These are phyloP conservation scores for Styela plicata DNA, from an alignment of 23 tunicate genomes.

Conservation along the genomic window DNA sequence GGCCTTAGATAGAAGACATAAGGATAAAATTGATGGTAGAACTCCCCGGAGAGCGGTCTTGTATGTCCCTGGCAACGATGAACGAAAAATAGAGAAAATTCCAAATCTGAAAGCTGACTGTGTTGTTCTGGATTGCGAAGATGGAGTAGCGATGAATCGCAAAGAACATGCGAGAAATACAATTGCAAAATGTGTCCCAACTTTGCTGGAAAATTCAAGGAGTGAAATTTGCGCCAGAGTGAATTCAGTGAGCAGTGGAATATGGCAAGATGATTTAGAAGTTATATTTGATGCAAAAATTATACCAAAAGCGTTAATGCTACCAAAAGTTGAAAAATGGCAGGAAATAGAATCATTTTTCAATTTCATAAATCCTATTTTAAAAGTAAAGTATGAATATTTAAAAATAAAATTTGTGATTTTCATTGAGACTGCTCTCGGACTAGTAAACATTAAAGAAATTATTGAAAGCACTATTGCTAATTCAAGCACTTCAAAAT, in stretches of 20 bases:
- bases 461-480: constrained; percentile 25
- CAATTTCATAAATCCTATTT: background rate
- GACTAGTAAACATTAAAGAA: constrained; percentile 70
- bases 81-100: constrained; percentile 72
- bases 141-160: constrained; percentile 90
- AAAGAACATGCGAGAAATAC: constrained; percentile 73
- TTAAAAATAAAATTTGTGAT: constrained; percentile 25
- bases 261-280: constrained; percentile 48
- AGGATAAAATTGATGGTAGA: background rate
- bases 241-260: constrained; percentile 70
- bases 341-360: constrained; percentile 47
- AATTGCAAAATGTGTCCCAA: constrained; percentile 35
- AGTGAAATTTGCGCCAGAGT: constrained; percentile 78
- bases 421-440: constrained; percentile 76
- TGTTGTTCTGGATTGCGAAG: constrained; percentile 82
- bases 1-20: background rate
- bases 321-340: constrained; percentile 70
- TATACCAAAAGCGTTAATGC: constrained; percentile 45
- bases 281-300: constrained; percentile 1
- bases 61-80: constrained; percentile 93
- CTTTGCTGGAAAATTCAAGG: background rate
- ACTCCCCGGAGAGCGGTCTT: constrained; percentile 75
- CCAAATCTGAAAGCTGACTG: constrained; percentile 50
- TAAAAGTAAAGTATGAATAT: background rate
- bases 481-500: constrained; percentile 12